Base-by-base conservation (phyloP, 2,113 vertebrate species). In the Coryphaenoides rupestris region DNA sequence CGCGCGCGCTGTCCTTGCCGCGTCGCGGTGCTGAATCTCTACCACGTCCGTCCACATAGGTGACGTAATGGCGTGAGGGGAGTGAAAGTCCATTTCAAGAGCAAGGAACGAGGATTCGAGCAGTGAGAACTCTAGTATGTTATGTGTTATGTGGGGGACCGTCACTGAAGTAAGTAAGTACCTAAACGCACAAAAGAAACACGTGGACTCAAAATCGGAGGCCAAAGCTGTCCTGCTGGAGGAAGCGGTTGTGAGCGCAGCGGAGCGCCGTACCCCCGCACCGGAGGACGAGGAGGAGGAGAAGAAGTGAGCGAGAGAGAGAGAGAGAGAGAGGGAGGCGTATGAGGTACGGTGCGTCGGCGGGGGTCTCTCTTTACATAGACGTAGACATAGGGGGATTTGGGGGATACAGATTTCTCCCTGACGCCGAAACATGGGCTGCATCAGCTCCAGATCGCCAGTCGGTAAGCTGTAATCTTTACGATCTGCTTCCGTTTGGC, bases 361-460 rank as follows among this genome's bases (percentile, higher is more conserved):
- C n/a, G 24, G 24, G 66, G 5, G 58, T 55, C 66, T 66, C 79
- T 84, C 81, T 81, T 77, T 63, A 55, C 72, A 70, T 76, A 75
- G 68, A 64, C n/a, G n/a, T n/a, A n/a, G n/a, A n/a, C n/a, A n/a
- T n/a, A n/a, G n/a, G 63, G 77, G 72, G 74, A 49, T 55, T 62
- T 66, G 45, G 63, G 78, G 67, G 24, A n/a, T 58, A 63, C 15
- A 65, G 64, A 21, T 69, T 68, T 21, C 60, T 70, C 22, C 55
- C n/a, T 47, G 65, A 60, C 52, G 74, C 71, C 60, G 72, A 84
- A 89, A 79, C 84, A 95, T 94, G 94, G 94, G 94, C 82, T 95
- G 92, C 81, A 88, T 94, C 79, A 93, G 90, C 88, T 93, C 93
- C 84, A 93, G 92, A 87, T 86, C 89, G 74, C 89, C 93, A 59